Evolutionary conservation across 2,113 vertebrate genomes (phyloP).

Genomic region (Sula dactylatra): DNA sequence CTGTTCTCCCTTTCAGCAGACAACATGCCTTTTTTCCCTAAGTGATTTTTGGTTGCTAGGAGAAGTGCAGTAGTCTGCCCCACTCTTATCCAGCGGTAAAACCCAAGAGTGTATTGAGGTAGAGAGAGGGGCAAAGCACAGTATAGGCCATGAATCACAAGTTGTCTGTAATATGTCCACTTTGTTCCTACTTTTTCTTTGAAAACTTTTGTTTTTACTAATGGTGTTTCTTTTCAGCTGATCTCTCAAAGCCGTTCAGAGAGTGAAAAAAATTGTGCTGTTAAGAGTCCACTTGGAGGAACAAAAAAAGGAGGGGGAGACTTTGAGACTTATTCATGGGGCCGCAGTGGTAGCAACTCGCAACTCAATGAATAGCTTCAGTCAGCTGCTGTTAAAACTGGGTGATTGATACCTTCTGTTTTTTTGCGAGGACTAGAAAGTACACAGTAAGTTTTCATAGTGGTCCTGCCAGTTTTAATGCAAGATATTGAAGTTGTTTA

Average conservation of each 20-base stretch:
- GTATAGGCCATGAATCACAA: constrained; percentile 82
- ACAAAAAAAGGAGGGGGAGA: constrained; percentile 73
- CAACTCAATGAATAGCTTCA: constrained; percentile 82
- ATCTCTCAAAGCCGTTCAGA: constrained; percentile 79
- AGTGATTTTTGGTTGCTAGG: constrained; percentile 78
- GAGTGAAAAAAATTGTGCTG: constrained; percentile 61
- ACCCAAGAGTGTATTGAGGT: constrained; percentile 79
- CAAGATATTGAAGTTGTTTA: constrained; percentile 19
- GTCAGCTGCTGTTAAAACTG: constrained; percentile 80
- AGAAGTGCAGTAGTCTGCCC: constrained; percentile 67
- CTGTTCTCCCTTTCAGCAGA: constrained; percentile 64
- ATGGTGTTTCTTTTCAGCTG: constrained; percentile 74
- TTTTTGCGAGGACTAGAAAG: constrained; percentile 21
- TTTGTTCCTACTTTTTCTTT: constrained; percentile 68
- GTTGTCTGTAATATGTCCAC: constrained; percentile 73
- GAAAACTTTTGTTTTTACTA: constrained; percentile 78
- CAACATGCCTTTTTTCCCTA: constrained; percentile 65
- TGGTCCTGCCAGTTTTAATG: constrained; percentile 42
- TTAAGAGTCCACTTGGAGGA: constrained; percentile 85
- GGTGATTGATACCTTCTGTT: constrained; percentile 85
- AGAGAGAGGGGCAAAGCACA: constrained; percentile 69
- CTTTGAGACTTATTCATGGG: constrained; percentile 82
- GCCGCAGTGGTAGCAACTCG: constrained; percentile 78
- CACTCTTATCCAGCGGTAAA: constrained; percentile 75
- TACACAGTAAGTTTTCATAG: constrained; percentile 38